Conservation (phyloP, 2,888 invertebrate species). For the Octonoba sinensis region DNA sequence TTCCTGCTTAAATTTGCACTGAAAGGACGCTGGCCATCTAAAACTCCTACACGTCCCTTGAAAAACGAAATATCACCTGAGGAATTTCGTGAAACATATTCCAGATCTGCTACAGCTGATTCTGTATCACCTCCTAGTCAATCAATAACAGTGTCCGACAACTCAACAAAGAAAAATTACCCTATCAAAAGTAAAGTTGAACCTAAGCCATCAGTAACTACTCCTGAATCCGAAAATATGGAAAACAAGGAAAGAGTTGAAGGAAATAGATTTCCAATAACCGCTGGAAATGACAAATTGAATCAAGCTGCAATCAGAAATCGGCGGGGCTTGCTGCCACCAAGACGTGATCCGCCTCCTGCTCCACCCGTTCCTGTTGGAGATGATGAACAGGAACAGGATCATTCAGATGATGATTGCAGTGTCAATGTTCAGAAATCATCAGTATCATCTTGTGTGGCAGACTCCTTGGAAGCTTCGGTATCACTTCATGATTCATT, state of each 20-base stretch:
- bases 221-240: constrained; percentile 11
- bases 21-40: constrained; percentile 68
- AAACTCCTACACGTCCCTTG: constrained; percentile 65
- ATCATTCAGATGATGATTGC: constrained; percentile 52
- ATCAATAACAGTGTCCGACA: constrained; percentile 21
- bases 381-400: constrained; percentile 41
- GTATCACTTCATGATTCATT: constrained; percentile 42
- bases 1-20: constrained; percentile 68
- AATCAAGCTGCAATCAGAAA: constrained; percentile 18
- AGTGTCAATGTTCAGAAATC: constrained; percentile 55
- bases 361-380: constrained; percentile 34
- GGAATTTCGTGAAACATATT: constrained; percentile 68
- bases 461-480: constrained; percentile 28
- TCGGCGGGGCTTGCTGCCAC: constrained; percentile 38
- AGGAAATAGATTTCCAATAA: constrained; percentile 15
- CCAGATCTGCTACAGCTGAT: constrained; percentile 39
- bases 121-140: constrained; percentile 51
- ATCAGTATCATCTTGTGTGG: constrained; percentile 45
- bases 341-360: constrained; percentile 54
- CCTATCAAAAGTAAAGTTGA: constrained; percentile 15
- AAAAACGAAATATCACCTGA: constrained; percentile 67
- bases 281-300: constrained; percentile 24
- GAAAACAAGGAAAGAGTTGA: constrained; percentile 19
- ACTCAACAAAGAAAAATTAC: constrained; percentile 6
- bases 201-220: constrained; percentile 26